Base-by-base conservation (phyloP, 2,113 vertebrate species). In the Australoheros scitulus region DNA sequence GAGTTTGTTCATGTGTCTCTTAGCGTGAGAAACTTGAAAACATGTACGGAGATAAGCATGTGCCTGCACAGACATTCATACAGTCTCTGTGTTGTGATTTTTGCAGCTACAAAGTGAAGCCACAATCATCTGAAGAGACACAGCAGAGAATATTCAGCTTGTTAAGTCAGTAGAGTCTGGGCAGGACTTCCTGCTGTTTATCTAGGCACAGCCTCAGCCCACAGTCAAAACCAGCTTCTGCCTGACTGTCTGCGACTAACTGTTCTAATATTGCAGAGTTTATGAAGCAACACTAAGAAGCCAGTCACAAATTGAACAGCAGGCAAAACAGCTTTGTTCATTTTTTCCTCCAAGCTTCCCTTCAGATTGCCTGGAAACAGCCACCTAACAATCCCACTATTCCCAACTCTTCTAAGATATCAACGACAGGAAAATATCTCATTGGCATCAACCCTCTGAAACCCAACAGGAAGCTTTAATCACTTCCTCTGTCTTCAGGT, bases 131-230 rank as follows among this genome's bases (percentile, higher is more conserved):
- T 72, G 15, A 79, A 50, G 56, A 80, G 76, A 6, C 57, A 32
- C 6, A 29, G 70, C 5, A 7, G 55, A 34, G 61, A 56, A 72
- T 58, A 61, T 61, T 77, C 14, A 65, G 79, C 13, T 34, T 61
- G 70, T 84, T 82, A 83, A 38, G 61, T 83, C 59, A 77, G 79
- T 36, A 3, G 32, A 60, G 77, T 83, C 82, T 77, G 64, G 72
- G 78, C 84, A 82, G 78, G 84, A 93, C 82, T 86, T 90, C 88
- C 85, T 86, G 81, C 80, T 76, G 76, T 85, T 90, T 61, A 60
- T 87, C 79, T 47, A 47, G 74, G 65, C 78, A 20, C 61, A 61
- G 57, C 77, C 72, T 61, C 63, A 75, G 43, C 58, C 56, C 68
- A 61, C 60, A 84, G 32, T 36, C 76, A 32, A 38, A 59, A 64